Conservation (phyloP, 1,140 invertebrate species). For the Prorops nasuta region DNA sequence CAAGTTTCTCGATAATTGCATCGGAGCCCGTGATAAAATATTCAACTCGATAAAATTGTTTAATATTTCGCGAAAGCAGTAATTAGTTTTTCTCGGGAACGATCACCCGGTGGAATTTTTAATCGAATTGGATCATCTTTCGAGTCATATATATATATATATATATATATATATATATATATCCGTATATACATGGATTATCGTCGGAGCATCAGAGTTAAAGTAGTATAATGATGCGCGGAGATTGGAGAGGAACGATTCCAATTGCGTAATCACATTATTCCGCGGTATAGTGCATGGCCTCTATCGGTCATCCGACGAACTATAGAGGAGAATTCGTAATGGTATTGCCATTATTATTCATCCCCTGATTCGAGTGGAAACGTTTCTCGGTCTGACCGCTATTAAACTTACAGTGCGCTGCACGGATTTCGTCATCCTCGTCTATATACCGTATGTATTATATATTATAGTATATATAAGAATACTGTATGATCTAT, state of each 20-base stretch:
- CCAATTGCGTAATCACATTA: not conserved
- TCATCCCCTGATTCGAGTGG: conserved; percentile 14
- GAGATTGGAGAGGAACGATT: not conserved
- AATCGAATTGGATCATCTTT: too few relatives aligned
- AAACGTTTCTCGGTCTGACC: conserved; percentile 22
- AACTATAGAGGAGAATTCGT: conserved; percentile 25
- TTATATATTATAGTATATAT: too few relatives aligned
- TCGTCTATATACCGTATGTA: too few relatives aligned
- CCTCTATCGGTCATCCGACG: conserved; percentile 18
- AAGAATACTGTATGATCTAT: too few relatives aligned
- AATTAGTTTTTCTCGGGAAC: too few relatives aligned
- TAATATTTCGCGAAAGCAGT: too few relatives aligned
- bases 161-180: not conserved
- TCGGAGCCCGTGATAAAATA: too few relatives aligned
- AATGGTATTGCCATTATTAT: conserved; percentile 25
- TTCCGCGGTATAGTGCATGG: not conserved
- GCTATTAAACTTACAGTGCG: conserved; percentile 20
- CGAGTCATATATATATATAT: too few relatives aligned
- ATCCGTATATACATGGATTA: not conserved
- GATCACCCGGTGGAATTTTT: too few relatives aligned
- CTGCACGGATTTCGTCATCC: too few relatives aligned
- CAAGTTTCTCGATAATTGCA: too few relatives aligned
- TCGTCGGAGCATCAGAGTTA: not conserved
- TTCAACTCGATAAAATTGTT: too few relatives aligned
- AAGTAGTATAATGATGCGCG: not conserved